Evolutionary conservation across 2,113 vertebrate species (phyloP).

Genomic region (Heterotis niloticus): DNA sequence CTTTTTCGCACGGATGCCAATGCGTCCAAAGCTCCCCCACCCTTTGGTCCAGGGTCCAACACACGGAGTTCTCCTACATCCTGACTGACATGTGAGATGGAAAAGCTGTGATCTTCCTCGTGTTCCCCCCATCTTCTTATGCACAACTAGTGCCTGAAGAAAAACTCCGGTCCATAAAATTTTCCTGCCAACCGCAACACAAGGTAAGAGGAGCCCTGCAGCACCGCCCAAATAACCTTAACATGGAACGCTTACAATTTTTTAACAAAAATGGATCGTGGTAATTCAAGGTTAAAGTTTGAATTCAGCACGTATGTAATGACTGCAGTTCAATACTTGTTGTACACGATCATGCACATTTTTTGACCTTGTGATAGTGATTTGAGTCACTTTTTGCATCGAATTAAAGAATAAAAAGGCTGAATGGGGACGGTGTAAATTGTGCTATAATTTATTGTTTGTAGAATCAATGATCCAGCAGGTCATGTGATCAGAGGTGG

Average conservation of each 20-base stretch:
- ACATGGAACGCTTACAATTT: background rate
- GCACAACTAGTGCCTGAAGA: constrained; percentile 41
- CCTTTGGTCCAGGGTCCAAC: background rate
- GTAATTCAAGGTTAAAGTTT: background rate
- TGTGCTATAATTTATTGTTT: background rate
- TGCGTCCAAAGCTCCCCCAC: constrained; percentile 7
- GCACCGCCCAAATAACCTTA: background rate
- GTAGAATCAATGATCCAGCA: background rate
- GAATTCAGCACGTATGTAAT: background rate
- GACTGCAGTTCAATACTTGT: background rate
- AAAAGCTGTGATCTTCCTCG: constrained; percentile 45
- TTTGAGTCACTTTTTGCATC: background rate
- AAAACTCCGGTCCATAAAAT: constrained; percentile 33
- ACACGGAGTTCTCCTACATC: constrained; percentile 25
- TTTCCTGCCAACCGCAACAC: constrained; percentile 27
- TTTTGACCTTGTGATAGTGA: background rate
- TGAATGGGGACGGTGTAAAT: background rate
- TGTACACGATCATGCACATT: background rate
- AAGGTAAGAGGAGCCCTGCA: constrained; percentile 38
- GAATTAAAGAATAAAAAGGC: background rate
- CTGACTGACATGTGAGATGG: constrained; percentile 46
- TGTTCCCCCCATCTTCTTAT: constrained; percentile 23
- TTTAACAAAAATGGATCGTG: background rate
- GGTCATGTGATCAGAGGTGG: background rate
- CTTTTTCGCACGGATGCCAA: constrained; percentile 18